Evolutionary conservation across 2,113 vertebrate genomes (phyloP).

Genomic region (Sardina pilchardus): DNA sequence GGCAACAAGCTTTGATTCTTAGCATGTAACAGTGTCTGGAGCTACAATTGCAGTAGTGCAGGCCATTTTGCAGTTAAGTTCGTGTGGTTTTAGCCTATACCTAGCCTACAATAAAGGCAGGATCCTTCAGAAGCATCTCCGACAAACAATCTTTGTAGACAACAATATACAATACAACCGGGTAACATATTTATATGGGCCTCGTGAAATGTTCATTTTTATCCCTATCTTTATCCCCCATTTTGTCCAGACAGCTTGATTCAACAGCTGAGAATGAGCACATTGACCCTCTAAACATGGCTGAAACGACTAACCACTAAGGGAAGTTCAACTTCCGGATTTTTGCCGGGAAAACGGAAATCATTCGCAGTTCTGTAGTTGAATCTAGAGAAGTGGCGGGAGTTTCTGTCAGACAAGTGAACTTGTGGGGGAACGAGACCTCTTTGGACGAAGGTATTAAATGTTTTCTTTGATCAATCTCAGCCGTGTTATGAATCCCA

Average conservation of each 20-base stretch:
- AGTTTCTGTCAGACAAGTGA: conserved; percentile 47
- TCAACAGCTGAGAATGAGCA: background rate
- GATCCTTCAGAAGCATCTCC: too few species aligned
- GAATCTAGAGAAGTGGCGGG: conserved; percentile 66
- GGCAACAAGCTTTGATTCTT: too few species aligned
- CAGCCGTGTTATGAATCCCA: background rate
- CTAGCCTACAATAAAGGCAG: too few species aligned
- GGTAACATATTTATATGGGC: too few species aligned
- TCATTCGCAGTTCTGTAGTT: conserved; percentile 48
- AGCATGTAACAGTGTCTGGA: too few species aligned
- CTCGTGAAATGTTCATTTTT: background rate
- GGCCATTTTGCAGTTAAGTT: too few species aligned
- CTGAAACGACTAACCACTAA: background rate
- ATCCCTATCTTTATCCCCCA: too few species aligned
- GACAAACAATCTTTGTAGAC: too few species aligned
- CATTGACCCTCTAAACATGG: conserved; percentile 22
- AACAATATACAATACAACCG: background rate
- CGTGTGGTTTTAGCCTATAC: too few species aligned
- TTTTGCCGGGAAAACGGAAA: conserved; percentile 49
- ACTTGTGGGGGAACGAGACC: background rate
- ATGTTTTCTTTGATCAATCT: background rate
- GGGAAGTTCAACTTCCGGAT: conserved; percentile 44
- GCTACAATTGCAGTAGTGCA: too few species aligned
- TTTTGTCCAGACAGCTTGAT: background rate
- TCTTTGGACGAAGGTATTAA: conserved; percentile 24